phyloP scores from a whole-genome alignment of 2,797 vertebrate species.

The Setipinna tenuifilis region DNA sequence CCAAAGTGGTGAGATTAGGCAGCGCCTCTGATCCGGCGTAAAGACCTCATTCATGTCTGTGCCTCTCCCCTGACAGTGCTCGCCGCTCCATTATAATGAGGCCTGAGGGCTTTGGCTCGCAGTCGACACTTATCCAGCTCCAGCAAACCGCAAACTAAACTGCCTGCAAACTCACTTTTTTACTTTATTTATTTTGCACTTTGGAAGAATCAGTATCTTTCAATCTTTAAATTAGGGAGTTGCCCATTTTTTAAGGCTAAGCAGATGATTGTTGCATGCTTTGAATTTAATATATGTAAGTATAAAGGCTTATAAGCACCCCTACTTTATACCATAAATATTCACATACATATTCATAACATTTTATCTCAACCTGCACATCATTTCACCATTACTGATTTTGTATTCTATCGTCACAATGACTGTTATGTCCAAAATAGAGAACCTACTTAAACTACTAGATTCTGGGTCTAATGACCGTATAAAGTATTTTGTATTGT shows the following conservation, averaged over 20 bases:
- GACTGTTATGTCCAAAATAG: neutral
- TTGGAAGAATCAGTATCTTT: neutral
- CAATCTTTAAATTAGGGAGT: neutral
- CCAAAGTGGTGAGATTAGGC: neutral
- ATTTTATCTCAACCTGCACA: too few species aligned
- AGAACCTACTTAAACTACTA: neutral
- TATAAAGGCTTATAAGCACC: neutral
- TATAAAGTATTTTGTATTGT: neutral
- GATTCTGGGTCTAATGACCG: too few species aligned
- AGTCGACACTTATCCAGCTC: neutral
- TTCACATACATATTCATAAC: neutral
- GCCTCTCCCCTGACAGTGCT: neutral
- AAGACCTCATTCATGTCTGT: slow-evolving; percentile 9
- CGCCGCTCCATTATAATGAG: neutral
- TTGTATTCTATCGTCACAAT: neutral
- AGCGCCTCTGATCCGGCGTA: neutral
- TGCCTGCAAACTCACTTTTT: neutral
- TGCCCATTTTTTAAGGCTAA: neutral
- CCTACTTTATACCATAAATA: neutral
- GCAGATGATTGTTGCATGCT: neutral
- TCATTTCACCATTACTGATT: neutral
- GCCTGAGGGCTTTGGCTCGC: neutral
- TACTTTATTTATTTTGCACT: neutral
- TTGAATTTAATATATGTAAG: neutral
- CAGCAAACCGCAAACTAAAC: too few species aligned